These are phyloP conservation scores for Hypotaenidia okinawae DNA, from an alignment of 2,797 vertebrate species.

Conservation along the genomic window DNA sequence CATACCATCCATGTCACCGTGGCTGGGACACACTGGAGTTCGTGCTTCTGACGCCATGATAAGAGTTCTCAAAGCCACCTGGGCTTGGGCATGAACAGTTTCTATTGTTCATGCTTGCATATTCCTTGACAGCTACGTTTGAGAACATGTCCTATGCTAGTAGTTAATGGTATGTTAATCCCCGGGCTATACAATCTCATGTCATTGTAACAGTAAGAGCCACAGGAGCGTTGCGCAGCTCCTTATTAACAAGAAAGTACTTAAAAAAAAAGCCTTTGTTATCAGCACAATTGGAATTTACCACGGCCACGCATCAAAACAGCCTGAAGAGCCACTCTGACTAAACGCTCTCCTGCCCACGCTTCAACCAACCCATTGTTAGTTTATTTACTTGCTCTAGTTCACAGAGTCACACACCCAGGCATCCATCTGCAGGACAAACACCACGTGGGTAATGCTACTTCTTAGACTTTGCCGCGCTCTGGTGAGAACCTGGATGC, in stretches of 20 bases:
- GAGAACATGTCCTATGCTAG: not conserved
- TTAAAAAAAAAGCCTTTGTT: not conserved
- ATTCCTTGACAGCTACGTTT: not conserved
- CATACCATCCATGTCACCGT: too few species aligned
- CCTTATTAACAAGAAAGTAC: not conserved
- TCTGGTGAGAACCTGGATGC: not conserved
- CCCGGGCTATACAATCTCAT: not conserved
- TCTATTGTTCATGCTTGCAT: not conserved
- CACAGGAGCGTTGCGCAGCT: not conserved
- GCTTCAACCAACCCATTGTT: not conserved
- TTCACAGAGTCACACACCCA: rapidly evolving
- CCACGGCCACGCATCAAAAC: rapidly evolving
- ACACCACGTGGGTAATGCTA: rapidly evolving
- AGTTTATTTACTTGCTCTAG: not conserved
- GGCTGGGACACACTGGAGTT: not conserved
- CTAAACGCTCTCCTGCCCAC: not conserved
- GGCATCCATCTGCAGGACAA: not conserved
- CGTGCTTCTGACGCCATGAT: not conserved
- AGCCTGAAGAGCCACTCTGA: not conserved
- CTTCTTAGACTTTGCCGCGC: not conserved
- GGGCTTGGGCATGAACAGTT: rapidly evolving
- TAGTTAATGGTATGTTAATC: not conserved
- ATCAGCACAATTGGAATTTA: not conserved
- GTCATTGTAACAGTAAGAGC: not conserved
- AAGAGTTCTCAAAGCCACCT: not conserved